Conservation (phyloP, 2,888 invertebrate species). For the Noctua comes region DNA sequence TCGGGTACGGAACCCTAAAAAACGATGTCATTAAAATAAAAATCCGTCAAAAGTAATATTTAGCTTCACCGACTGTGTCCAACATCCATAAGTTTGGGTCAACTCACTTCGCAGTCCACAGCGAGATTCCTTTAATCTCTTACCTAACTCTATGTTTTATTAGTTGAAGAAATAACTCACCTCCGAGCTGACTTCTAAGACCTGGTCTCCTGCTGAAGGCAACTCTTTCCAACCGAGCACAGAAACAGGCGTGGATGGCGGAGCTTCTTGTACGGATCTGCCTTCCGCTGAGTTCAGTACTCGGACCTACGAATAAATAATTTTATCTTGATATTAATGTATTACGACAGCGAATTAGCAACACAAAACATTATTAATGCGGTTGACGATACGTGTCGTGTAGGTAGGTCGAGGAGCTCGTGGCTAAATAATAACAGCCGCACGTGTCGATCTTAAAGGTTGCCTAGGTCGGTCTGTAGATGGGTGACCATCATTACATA, state of each 20-base stretch:
- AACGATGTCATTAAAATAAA: background rate
- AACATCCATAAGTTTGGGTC: no score
- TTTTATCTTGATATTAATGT: background rate
- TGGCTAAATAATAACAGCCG: no score
- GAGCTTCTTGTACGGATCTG: constrained; percentile 91
- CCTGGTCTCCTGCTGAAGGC: constrained; percentile 96
- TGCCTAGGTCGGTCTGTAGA: no score
- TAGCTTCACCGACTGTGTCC: background rate
- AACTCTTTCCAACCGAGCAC: constrained; percentile 97
- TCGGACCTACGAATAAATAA: constrained; percentile 84
- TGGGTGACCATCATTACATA: no score
- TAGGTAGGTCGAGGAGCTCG: no score
- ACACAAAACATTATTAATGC: background rate
- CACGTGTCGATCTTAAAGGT: no score
- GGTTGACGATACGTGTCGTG: background rate
- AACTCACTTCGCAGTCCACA: background rate
- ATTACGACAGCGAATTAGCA: background rate
- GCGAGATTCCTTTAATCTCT: background rate
- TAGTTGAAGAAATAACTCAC: constrained; percentile 75
- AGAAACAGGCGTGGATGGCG: constrained; percentile 95
- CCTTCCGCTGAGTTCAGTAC: constrained; percentile 95
- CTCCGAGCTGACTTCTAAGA: constrained; percentile 95
- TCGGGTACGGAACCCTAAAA: no score
- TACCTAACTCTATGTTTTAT: background rate
- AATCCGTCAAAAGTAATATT: background rate